Evolutionary conservation across 2,888 invertebrate species (phyloP).

Genomic region (Polydrusus tereticollis): DNA sequence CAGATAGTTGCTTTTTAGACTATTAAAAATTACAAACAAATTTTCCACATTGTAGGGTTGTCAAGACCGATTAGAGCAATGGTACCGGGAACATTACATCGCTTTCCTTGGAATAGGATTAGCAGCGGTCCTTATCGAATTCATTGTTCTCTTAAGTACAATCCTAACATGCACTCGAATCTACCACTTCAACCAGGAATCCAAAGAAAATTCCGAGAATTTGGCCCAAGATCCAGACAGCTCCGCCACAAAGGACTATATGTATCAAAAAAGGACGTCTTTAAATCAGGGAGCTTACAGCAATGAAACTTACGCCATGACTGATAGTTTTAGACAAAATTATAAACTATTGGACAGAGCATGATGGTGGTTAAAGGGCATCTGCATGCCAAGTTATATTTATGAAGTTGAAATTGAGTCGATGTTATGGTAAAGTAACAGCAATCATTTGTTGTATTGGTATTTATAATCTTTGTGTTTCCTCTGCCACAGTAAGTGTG

Average conservation of each 20-base stretch:
- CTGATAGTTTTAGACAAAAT: constrained; percentile 62
- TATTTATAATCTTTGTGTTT: not conserved
- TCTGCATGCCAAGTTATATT: constrained; percentile 56
- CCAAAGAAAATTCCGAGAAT: constrained; percentile 57
- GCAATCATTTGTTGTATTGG: not conserved
- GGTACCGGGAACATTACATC: constrained; percentile 83
- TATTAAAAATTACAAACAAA: not conserved
- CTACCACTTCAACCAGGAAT: constrained; percentile 69
- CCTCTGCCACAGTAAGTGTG: too few relatives aligned
- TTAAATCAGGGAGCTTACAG: constrained; percentile 59
- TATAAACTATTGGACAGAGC: constrained; percentile 63
- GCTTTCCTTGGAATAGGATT: constrained; percentile 77
- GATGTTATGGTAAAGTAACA: constrained; percentile 74
- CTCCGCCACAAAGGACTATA: constrained; percentile 48
- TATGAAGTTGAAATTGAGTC: constrained; percentile 72
- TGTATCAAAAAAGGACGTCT: constrained; percentile 31
- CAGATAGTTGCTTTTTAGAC: too few relatives aligned
- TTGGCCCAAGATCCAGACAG: constrained; percentile 48
- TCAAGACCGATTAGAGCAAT: constrained; percentile 76
- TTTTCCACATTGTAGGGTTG: constrained; percentile 84
- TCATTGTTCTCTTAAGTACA: constrained; percentile 78
- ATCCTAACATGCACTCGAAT: constrained; percentile 79
- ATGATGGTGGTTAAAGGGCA: constrained; percentile 64
- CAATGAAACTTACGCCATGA: constrained; percentile 64
- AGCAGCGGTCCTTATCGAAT: constrained; percentile 78